These are phyloP conservation scores for Yponomeuta sedellus DNA, from an alignment of 2,888 invertebrate species.

Conservation along the genomic window DNA sequence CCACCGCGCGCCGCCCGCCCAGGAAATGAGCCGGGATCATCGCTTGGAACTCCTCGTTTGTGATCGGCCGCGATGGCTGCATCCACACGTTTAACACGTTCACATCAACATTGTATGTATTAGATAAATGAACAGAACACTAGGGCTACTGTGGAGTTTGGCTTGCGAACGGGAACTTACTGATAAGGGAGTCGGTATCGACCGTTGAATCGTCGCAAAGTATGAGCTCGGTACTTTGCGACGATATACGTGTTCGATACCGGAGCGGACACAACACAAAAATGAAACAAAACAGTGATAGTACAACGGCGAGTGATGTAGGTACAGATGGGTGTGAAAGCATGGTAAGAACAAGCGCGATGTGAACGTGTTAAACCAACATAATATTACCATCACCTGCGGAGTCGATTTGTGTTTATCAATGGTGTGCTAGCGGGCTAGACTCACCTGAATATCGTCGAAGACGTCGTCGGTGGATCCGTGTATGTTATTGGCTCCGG, in stretches of 20 bases:
- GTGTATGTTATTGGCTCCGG: constrained; percentile 59
- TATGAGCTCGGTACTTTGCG: constrained; percentile 70
- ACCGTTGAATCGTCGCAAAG: constrained; percentile 48
- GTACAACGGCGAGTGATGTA: constrained; percentile 22
- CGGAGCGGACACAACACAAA: constrained; percentile 8
- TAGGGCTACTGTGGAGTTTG: constrained; percentile 17
- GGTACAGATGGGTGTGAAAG: constrained; percentile 36
- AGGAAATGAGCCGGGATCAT: constrained; percentile 96
- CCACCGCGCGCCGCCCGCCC: constrained; percentile 53
- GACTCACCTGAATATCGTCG: constrained; percentile 65
- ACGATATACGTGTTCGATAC: constrained; percentile 35
- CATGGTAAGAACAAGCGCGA: constrained; percentile 50
- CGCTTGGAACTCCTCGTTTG: constrained; percentile 96
- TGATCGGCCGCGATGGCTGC: constrained; percentile 88
- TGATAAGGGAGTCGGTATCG: constrained; percentile 9
- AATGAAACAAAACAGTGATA: constrained; percentile 32
- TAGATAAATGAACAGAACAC: constrained; percentile 7
- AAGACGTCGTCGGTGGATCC: constrained; percentile 69
- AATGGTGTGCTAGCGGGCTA: constrained; percentile 15
- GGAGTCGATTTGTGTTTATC: constrained; percentile 28
- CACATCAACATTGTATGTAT: constrained; percentile 51
- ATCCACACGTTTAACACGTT: constrained; percentile 63
- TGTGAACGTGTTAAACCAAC: constrained; percentile 70
- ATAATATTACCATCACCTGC: constrained; percentile 52
- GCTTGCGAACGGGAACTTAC: neutral